Evolutionary conservation across 1,140 invertebrate species (phyloP), one percentile per base, ranked within the genome.

Genomic region (Drosophila suzukii): DNA sequence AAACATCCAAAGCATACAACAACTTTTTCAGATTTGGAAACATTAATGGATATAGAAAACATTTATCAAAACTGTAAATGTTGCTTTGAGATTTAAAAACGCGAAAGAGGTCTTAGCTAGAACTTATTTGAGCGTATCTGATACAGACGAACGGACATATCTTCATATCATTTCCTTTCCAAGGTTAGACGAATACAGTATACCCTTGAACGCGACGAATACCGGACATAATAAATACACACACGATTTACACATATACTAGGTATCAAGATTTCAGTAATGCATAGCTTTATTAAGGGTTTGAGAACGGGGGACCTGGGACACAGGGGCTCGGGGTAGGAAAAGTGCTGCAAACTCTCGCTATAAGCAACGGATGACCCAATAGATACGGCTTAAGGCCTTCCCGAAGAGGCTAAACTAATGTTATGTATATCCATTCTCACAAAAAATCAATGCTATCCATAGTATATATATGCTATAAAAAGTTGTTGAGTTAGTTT

Each of bases 401-500:
- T 39, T 43, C 44, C 57, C 60, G 60, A 81, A 71, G 70, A 71
- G 72, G 68, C 61, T 82, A 82, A 65, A 62, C 71, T 83, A 71
- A 59, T 50, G 49, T 56, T 83, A 58, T 78, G 39, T 75, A 68
- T 81, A 76, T 73, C 53, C 53, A 56, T 53, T 73, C 47, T 73
- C 66, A 88, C 62, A 89, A 88, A 83, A 86, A 84, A 85, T 78
- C 78, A 81, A 88, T 89, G 83, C 76, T 71, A 71, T 71, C 66
- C 67, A 71, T 71, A 71, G 65, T 71, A 71, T 66, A 88, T 79
- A 84, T 80, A 85, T 81, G 67, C 67, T 82, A 82, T 86, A 89
- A 83, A 88, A 89, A 89, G 81, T 75, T 75, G 54, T 82, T 86
- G 83, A 83, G 83, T 86, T 86, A 88, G 83, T 86, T 86, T 83